phyloP scores from a whole-genome alignment of 2,113 vertebrate genomes.

The Antigone vipio region DNA sequence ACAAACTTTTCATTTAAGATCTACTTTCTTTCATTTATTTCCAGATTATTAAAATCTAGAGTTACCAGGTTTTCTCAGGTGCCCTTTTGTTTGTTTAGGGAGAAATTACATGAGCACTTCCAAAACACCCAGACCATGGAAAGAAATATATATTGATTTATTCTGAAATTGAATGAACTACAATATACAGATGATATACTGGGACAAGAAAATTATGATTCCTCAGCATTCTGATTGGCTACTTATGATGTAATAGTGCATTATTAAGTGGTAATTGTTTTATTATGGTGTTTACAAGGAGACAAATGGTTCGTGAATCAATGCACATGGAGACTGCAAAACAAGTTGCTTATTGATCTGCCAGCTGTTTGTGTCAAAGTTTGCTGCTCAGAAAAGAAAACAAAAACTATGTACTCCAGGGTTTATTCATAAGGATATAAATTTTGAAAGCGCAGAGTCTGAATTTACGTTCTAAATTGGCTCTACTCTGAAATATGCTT shows the following conservation, averaged over 20 bases:
- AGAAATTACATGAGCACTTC: background rate
- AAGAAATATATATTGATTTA: background rate
- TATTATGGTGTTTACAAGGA: background rate
- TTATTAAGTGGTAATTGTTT: slow-evolving; percentile 36
- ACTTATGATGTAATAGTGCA: background rate
- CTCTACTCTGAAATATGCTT: background rate
- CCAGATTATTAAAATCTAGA: background rate
- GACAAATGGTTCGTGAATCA: slow-evolving; percentile 20
- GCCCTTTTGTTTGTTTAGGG: background rate
- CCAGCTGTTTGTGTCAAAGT: slow-evolving; percentile 11
- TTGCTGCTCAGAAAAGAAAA: background rate
- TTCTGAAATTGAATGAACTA: background rate
- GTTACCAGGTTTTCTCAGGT: background rate
- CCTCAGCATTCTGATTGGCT: background rate
- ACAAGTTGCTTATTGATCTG: slow-evolving; percentile 43
- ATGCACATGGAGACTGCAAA: background rate
- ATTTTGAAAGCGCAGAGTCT: background rate
- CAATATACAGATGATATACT: background rate
- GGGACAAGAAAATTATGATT: background rate
- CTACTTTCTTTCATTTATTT: background rate
- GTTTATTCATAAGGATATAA: background rate
- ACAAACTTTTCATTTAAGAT: background rate
- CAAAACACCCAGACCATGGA: background rate
- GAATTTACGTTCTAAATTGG: background rate
- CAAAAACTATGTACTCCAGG: background rate